Base-by-base conservation (phyloP, 2,888 invertebrate species). In the Labia minor region DNA sequence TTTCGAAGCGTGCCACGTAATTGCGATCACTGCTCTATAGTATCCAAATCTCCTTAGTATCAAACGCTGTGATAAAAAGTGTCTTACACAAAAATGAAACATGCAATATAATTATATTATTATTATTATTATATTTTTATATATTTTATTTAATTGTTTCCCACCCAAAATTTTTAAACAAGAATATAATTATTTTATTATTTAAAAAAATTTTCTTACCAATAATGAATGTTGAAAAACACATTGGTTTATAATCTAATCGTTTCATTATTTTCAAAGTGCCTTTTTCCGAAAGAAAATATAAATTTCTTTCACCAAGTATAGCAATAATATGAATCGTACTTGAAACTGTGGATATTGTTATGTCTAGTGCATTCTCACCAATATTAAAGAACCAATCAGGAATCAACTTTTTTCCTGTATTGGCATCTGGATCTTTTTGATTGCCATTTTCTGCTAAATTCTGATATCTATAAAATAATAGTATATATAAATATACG, bases 381-480 rank as follows among this genome's bases (percentile, higher is more conserved):
- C 95, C 95, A 1, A 95, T 79, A 74, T 90, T 91, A 75, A 86
- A 89, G 20, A 79, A 80, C 92, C 93, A 93, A 73, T 91, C 90
- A n/a, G 86, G 82, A 66, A 82, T 79, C 66, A 88, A 80, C 74
- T 83, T 85, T 73, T 85, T 86, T 19, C 81, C 81, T 26, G 78
- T 74, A 67, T 79, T 78, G 68, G 83, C 81, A 70, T 82, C 69
- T 62, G 79, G 67, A 69, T 80, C 76, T 61, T 82, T 81, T 65
- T 83, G 77, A 73, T 86, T 86, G 37, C 87, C 84, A 14, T 86
- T 85, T 72, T 90, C 88, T 19, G 89, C 86, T 68, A 93, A 77
- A 71, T 85, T 83, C 78, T 91, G 90, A 75, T 90, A 93, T 74
- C 90, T 90, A 73, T 21, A 78, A 73, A 73, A 65, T 70, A 49